Percentiles rank a stretch among this genome's conserved stretches.
Evolutionary conservation across 2,797 vertebrate species (phyloP).

Genomic region (Onychomys arenicola): DNA sequence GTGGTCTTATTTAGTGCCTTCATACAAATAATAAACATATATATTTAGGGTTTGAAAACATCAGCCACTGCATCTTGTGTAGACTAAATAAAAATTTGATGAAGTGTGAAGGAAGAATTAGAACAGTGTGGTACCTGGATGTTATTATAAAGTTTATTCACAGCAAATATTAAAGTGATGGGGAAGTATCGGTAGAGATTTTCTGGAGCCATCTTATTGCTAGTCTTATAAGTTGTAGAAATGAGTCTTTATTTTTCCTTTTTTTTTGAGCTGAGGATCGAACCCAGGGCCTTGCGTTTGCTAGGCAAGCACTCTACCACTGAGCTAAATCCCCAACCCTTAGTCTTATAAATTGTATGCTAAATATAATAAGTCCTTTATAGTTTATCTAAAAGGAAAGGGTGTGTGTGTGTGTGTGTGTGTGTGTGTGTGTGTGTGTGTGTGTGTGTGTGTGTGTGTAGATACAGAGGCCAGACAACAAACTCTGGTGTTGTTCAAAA

Average conservation of each 20-base stretch:
- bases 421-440: not conserved
- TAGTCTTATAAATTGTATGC: not conserved
- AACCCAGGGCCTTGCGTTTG: no score
- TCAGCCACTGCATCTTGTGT: not conserved
- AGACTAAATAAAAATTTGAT: not conserved
- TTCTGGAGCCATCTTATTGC: not conserved
- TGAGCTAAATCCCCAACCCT: no score
- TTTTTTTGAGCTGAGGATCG: no score
- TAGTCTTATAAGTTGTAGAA: not conserved
- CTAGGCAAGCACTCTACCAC: no score
- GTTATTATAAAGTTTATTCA: not conserved
- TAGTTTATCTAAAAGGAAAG: not conserved
- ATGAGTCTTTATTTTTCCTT: no score
- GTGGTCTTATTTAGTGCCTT: not conserved
- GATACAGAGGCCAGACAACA: not conserved
- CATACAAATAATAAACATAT: not conserved
- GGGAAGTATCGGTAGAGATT: not conserved
- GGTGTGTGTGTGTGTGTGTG: not conserved
- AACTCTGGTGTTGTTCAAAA: not conserved
- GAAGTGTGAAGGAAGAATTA: not conserved
- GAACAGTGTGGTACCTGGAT: not conserved
- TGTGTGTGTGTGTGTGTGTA: not conserved
- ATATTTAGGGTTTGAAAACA: not conserved
- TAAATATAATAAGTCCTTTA: not conserved
- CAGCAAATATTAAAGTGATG: not conserved